These are phyloP conservation scores for Plecotus auritus DNA, from an alignment of 2,113 vertebrate genomes.

Conservation along the genomic window DNA sequence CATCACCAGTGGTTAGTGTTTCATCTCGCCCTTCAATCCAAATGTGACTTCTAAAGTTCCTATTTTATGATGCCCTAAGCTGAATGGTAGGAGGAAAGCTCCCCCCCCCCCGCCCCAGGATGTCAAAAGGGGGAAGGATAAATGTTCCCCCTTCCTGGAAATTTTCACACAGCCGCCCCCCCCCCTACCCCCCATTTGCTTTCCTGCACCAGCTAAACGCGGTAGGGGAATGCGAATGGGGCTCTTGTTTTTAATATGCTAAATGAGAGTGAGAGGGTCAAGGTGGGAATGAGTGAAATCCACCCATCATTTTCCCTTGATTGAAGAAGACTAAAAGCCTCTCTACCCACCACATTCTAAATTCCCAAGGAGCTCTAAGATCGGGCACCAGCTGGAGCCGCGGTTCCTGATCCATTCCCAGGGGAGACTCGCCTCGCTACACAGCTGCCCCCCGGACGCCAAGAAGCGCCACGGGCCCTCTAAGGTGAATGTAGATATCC, in stretches of 20 bases:
- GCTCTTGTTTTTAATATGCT: neutral
- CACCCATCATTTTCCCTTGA: neutral
- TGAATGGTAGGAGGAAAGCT: neutral
- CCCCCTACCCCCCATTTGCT: neutral
- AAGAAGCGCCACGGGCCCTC: neutral
- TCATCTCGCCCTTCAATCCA: slow-evolving; percentile 15
- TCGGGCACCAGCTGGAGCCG: neutral
- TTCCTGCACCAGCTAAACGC: neutral
- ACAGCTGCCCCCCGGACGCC: neutral
- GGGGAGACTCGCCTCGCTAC: neutral
- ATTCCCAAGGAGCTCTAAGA: neutral
- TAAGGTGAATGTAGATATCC: neutral
- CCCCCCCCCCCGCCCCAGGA: neutral
- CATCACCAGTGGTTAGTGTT: neutral
- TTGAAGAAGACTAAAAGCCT: neutral
- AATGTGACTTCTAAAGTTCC: slow-evolving; percentile 62
- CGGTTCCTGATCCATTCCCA: neutral
- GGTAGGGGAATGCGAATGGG: neutral
- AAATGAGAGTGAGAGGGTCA: neutral
- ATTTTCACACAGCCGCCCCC: neutral
- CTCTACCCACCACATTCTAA: neutral
- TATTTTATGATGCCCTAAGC: slow-evolving; percentile 42
- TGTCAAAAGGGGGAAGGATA: neutral
- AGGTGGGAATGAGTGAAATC: neutral
- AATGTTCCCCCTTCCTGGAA: neutral